Evolutionary conservation across 1,140 invertebrate species (phyloP), one percentile per base, ranked within the genome.

Genomic region (Drosophila seguyi): DNA sequence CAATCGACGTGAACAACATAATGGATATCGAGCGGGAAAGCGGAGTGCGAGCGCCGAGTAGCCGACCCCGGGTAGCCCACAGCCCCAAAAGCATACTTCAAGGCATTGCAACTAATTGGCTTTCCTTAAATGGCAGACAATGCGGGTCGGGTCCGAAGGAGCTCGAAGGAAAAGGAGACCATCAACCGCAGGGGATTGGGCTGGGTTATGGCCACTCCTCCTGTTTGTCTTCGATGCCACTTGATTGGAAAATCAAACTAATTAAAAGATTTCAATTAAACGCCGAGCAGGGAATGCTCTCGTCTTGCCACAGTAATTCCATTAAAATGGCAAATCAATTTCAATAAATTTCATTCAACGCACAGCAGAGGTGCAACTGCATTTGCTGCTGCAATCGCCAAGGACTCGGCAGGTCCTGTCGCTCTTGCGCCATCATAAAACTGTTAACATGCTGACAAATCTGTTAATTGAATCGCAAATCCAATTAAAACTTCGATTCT

Each of bases 251-350:
- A 91, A 91, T 91, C 88, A 91, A 91, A 90, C 88, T 91, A 91
- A 91, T 91, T 91, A 91, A 91, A 91, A 88, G 84, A 91, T 91
- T 91, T 91, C 88, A 91, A 91, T 91, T 91, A 91, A 91, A 90
- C 60, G 81, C 72, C 55, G 77, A 83, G 71, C 80, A 69, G 77
- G 68, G 57, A 81, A 63, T 77, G 67, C 53, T 60, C 56, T 60
- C 34, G 13, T 31, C 36, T 14, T 73, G 83, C 74, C 69, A 67
- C 71, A 62, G 79, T 87, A 75, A 81, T 81, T 72, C 78, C 85
- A 79, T 90, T 90, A 81, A 90, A 85, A 85, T 73, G 59, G 71
- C 85, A 85, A 90, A 90, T 90, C 85, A 81, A 90, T 90, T 85
- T 90, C 86, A 90, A 90, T 90, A 90, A 90, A 90, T 90, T 90